Base-by-base conservation (phyloP, 1,140 invertebrate species). In the Pomacea maculata region DNA sequence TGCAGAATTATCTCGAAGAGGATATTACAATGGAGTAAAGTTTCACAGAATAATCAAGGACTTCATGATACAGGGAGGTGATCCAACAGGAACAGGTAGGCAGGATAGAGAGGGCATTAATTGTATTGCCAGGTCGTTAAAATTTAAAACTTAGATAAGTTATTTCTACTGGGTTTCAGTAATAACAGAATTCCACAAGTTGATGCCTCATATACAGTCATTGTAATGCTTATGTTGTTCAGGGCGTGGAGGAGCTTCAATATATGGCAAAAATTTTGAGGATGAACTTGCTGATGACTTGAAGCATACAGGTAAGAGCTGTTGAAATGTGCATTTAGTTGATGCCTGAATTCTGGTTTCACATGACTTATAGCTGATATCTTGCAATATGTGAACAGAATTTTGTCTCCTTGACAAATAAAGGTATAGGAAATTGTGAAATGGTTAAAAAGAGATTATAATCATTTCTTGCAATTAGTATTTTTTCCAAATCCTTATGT, bases 1-100 rank as follows among this genome's bases (percentile, higher is more conserved):
- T 93, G 97, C 97, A 78, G 98, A 99, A 92, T 92, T 99, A 55
- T 93, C 95, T 0, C 92, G 96, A 83, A 93, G 97, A 88, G 97
- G 97, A 54, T 99, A 99, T 92, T 99, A 98, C 89, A 98, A 99
- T 92, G 95, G 95, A 80, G 96, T 96, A 14, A 97, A 97, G 88
- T 99, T 99, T 92, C 98, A 99, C 90, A 93, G 98, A 88, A 95
- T 99, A 65, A 99, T 99, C 82, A 90, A 95, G 82, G 97, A 99
- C 92, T 99, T 99, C 91, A 99, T 99, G 97, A 98, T 99, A 87
- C 98, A 92, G 84, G 91, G 93, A 71, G 94, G 94, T 45, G 97
- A 99, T 93, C 98, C 97, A 3, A 98, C 97, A 68, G 96, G 95
- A 14, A 99, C 97, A 57, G 93, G 93, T 92, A 82, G 52, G 55